phyloP scores from a whole-genome alignment of 2,113 vertebrate species.

The Argyrosomus japonicus region DNA sequence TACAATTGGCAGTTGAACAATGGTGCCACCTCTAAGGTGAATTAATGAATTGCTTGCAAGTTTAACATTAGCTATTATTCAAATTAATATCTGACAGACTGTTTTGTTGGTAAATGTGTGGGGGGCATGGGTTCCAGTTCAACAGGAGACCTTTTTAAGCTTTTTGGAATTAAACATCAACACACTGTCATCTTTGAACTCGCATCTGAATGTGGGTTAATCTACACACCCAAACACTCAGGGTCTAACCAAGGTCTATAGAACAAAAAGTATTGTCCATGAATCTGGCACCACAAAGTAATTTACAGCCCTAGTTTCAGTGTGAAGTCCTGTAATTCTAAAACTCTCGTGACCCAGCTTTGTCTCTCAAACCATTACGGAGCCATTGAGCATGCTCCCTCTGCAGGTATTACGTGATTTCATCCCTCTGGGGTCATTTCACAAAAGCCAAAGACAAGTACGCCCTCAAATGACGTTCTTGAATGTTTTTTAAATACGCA shows the following conservation, averaged over 20 bases:
- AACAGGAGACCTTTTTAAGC: neutral
- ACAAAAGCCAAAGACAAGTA: conserved; percentile 35
- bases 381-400: neutral
- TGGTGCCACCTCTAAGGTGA: too few species aligned
- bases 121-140: neutral
- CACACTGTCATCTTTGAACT: neutral
- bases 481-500: neutral
- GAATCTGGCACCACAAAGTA: neutral
- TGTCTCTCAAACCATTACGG: neutral
- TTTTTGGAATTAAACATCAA: neutral
- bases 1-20: too few species aligned
- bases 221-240: neutral
- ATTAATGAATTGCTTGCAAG: too few species aligned
- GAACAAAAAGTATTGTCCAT: neutral
- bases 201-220: neutral
- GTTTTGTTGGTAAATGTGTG: neutral
- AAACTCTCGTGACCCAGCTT: conserved; percentile 20
- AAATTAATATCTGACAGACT: neutral
- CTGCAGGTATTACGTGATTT: neutral
- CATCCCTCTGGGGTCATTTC: conserved; percentile 23
- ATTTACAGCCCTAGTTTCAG: too few species aligned
- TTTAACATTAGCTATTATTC: neutral
- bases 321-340: neutral
- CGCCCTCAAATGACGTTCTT: conserved; percentile 5
- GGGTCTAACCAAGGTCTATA: neutral